Conservation (phyloP, 2,888 invertebrate species). For the Yponomeuta evonymella region DNA sequence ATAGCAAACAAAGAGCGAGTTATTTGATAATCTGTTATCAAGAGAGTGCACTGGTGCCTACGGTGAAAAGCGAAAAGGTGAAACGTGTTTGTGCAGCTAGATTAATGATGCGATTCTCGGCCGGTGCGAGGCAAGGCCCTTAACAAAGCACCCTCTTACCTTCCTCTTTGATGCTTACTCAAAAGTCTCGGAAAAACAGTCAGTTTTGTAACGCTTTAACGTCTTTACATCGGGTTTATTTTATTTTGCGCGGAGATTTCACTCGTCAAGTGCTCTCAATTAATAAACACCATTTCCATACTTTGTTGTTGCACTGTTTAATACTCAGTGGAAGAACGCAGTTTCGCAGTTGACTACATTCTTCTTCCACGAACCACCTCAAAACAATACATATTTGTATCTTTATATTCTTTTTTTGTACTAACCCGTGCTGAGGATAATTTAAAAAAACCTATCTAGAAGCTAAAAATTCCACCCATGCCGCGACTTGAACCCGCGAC, state of each 20-base stretch:
- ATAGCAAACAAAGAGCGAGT: neutral
- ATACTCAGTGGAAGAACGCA: neutral
- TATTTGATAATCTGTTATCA: conserved; percentile 10
- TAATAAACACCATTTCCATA: neutral
- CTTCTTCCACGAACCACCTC: neutral
- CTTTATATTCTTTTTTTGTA: too few relatives aligned
- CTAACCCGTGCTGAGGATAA: too few relatives aligned
- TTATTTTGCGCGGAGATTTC: neutral
- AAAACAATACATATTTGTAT: too few relatives aligned
- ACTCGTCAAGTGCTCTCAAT: neutral
- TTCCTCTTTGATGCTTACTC: conserved; percentile 54
- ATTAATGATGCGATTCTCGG: conserved; percentile 64
- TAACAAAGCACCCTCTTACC: conserved; percentile 66
- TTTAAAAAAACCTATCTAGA: too few relatives aligned
- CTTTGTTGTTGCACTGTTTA: neutral
- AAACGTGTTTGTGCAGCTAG: conserved; percentile 51
- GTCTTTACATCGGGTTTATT: conserved; percentile 4
- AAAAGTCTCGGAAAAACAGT: conserved; percentile 45
- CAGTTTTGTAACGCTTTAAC: conserved; percentile 16
- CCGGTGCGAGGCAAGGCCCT: conserved; percentile 48
- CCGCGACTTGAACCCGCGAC: too few relatives aligned
- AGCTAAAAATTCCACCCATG: too few relatives aligned
- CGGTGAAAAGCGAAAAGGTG: neutral
- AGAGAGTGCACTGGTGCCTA: neutral
- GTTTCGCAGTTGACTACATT: neutral